A percentile compares a stretch with the other conserved stretches of the same genome.
phyloP scores from a whole-genome alignment of 2,888 invertebrate species.

The Oasisia sp. region DNA sequence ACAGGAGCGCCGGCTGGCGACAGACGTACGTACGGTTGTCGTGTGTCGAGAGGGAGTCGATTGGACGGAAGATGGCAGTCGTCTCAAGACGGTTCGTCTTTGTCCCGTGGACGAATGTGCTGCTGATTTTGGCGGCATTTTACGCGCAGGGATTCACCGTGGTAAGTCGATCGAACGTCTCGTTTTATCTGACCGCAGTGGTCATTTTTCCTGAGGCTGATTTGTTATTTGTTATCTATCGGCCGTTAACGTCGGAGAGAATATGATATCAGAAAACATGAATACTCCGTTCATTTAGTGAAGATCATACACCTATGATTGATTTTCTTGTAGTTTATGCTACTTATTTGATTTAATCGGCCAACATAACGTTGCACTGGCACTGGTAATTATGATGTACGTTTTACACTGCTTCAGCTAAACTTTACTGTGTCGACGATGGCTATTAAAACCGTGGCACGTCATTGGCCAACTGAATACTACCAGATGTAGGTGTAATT shows the following conservation, averaged over 20 bases:
- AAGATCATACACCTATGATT: not conserved
- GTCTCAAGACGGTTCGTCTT: not conserved
- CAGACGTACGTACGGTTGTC: not conserved
- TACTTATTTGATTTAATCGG: not conserved
- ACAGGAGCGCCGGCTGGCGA: not conserved
- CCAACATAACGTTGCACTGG: not conserved
- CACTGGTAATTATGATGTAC: not conserved
- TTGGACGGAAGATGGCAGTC: not conserved
- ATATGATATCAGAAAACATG: not conserved
- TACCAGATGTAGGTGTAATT: too few species aligned
- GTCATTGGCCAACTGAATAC: too few species aligned
- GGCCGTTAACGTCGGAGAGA: not conserved
- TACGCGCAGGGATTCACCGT: not conserved
- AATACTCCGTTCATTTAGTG: not conserved
- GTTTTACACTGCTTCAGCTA: not conserved
- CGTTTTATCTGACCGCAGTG: not conserved
- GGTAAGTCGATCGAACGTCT: not conserved
- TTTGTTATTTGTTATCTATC: not conserved
- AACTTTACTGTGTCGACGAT: not conserved
- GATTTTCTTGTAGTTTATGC: not conserved
- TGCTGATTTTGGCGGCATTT: constrained; percentile 2
- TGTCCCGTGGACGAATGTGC: not conserved
- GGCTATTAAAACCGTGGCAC: too few species aligned
- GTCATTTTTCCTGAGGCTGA: not conserved
- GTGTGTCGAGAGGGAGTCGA: not conserved